Base-by-base conservation (phyloP, 2,113 vertebrate genomes). In the Takifugu bimaculatus region DNA sequence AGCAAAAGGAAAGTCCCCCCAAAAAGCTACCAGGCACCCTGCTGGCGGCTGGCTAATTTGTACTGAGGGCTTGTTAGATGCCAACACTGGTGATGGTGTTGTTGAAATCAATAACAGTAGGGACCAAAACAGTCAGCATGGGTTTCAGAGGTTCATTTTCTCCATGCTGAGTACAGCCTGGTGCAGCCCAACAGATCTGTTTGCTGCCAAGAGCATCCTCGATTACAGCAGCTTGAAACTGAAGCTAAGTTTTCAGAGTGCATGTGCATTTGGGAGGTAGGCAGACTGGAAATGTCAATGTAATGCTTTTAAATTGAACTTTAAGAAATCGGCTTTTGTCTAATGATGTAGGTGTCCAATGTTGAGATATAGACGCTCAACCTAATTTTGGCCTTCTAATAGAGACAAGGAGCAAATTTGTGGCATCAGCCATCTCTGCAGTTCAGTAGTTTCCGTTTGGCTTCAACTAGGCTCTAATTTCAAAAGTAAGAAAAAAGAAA, bases 401-500 rank as follows among this genome's bases (percentile, higher is more conserved):
- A 63, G 54, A 55, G 48, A 39, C 20, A 54, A 75, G 78, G 78
- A 66, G 50, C 55, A 26, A 77, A 83, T 77, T 80, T 81, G 48
- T 52, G 68, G 43, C 77, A 77, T 79, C 87, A 83, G 86, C 83
- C 87, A 90, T 76, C 84, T 68, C 61, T 63, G 75, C 78, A 84
- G 80, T 88, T 78, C 89, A 88, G 89, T 87, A 89, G 83, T 88
- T 79, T 80, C 83, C 82, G 84, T 82, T 84, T 89, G 87, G 88
- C 88, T 89, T 89, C 81, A 82, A 82, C 82, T 89, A 60, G 80
- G 85, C 83, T 90, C 69, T 86, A 76, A 84, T 88, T 91, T 86
- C 77, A 83, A 88, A 81, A 82, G 73, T 14, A 47, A 47, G 15
- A 47, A 47, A 74, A 79, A 77, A 78, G 81, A 85, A 87, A 81